Evolutionary conservation across 2,113 vertebrate species (phyloP).

Genomic region (Jacana jacana): DNA sequence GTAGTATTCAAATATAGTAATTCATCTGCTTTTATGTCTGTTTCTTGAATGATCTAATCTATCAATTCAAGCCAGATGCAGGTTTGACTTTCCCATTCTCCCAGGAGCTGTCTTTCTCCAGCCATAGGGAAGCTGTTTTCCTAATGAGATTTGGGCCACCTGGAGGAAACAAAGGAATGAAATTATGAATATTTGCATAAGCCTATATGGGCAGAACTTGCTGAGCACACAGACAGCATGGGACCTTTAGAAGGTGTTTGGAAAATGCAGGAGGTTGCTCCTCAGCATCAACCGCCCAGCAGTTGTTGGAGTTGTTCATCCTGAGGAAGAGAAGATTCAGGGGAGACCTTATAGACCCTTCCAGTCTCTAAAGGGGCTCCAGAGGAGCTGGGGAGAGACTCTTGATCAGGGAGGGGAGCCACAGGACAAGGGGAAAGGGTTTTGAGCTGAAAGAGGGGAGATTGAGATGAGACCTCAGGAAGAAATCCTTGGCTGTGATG

Average conservation of each 20-base stretch:
- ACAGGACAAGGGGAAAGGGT: no score
- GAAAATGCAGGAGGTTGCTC: fast-evolving
- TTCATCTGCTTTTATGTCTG: neutral
- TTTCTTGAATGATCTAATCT: neutral
- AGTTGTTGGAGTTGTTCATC: no score
- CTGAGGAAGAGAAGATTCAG: no score
- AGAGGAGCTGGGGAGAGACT: no score
- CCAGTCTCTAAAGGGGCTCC: no score
- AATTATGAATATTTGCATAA: neutral
- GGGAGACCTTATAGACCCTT: no score
- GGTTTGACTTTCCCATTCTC: neutral
- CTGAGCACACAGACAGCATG: neutral
- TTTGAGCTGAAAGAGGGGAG: no score
- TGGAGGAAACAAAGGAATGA: neutral
- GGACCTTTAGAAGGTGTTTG: neutral
- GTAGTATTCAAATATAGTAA: conserved; percentile 6
- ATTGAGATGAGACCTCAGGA: no score
- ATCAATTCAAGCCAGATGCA: neutral
- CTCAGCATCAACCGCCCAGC: neutral
- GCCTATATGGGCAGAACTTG: neutral
- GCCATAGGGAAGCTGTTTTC: neutral
- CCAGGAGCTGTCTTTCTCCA: neutral
- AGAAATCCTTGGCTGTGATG: no score
- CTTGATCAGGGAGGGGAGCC: no score
- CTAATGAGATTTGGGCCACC: neutral